phyloP scores from a whole-genome alignment of 2,113 vertebrate genomes.

The Austrofundulus limnaeus region DNA sequence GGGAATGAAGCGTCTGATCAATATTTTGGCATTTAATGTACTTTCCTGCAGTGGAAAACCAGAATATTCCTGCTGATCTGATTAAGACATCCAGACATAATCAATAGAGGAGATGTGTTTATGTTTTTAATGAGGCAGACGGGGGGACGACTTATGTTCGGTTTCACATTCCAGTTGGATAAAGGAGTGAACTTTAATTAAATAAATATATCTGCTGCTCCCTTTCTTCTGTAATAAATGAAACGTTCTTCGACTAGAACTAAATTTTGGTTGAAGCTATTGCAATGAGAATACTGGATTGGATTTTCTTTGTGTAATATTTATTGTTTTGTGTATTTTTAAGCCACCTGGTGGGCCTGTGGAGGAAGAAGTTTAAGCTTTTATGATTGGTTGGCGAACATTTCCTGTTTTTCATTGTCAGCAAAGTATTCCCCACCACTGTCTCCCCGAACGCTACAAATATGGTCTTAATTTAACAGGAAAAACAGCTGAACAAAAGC shows the following conservation, averaged over 20 bases:
- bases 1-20: slow-evolving; percentile 70
- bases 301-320: neutral
- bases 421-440: slow-evolving; percentile 6
- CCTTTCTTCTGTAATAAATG: neutral
- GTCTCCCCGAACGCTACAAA: slow-evolving; percentile 1
- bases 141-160: slow-evolving; percentile 19
- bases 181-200: slow-evolving; percentile 3
- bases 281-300: neutral
- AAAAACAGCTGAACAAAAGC: slow-evolving; percentile 5
- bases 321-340: slow-evolving; percentile 6
- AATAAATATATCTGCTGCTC: slow-evolving; percentile 12
- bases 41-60: slow-evolving; percentile 58
- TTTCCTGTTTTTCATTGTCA: slow-evolving; percentile 10
- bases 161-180: slow-evolving; percentile 23
- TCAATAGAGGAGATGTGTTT: slow-evolving; percentile 75
- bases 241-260: neutral
- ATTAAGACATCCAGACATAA: slow-evolving; percentile 77
- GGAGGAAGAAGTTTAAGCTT: slow-evolving; percentile 6
- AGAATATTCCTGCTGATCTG: slow-evolving; percentile 64
- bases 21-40: slow-evolving; percentile 75
- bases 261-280: neutral
- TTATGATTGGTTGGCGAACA: slow-evolving; percentile 11
- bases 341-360: slow-evolving; percentile 22
- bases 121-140: slow-evolving; percentile 70
- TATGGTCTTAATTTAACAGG: slow-evolving; percentile 14